Evolutionary conservation across 1,140 invertebrate genomes (phyloP), one percentile per base, ranked within the genome.

Genomic region (Magallana ariakensis): DNA sequence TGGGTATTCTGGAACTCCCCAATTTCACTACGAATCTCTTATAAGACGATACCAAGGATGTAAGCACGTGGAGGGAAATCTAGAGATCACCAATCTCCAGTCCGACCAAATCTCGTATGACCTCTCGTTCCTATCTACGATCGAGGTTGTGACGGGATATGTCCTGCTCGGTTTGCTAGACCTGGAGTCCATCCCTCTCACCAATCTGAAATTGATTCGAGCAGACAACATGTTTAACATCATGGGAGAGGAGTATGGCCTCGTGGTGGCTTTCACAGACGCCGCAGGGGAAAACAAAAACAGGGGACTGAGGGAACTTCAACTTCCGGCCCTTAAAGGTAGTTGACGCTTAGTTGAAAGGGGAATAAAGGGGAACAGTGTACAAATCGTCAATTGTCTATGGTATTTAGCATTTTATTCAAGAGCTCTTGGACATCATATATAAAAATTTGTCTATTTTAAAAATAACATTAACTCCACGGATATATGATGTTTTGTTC

Each of bases 1-100:
- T 81, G 92, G 92, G 11, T 91, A 91, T 62, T 92, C 91, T 13
- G 92, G 92, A 10, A 90, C 89, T 6, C 85, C 88, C 22, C 87
- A 92, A 56, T 88, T 89, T 46, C 92, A 93, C 88, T 93, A 93
- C 85, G 88, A 93, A 55, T 83, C 89, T 5, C 83, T 93, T n/a
- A 87, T 87, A 57, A 90, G 98, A 94, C 96, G 98, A 86, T 99
- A 98, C 96, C 98, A 97, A 80, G 99, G 99, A 95, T 99, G 98
- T 95, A 99, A 98, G 19, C 98, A 99, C 94, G 98, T 99, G 75
- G 98, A 99, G 94, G 98, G 98, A 19, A 99, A 99, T 94, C 95
- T 99, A 92, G 98, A 99, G 95, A 96, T 99, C 57, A 92, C 93
- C 53, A 92, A 93, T 70, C 87, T 94, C 13, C 85, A 90, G 19